Evolutionary conservation across 2,888 invertebrate genomes (phyloP).

Genomic region (Polyploca ridens): DNA sequence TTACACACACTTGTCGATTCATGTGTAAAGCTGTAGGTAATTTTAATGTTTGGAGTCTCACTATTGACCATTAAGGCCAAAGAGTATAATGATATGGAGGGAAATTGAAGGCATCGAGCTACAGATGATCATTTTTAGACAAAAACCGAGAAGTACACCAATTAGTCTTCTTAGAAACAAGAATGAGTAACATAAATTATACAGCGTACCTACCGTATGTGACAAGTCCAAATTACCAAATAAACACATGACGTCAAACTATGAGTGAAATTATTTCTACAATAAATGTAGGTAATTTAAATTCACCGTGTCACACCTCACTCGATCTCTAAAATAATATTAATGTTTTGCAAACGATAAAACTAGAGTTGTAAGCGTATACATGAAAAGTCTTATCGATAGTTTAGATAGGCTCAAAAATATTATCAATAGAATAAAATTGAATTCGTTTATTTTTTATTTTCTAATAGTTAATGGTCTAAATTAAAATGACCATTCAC

Average conservation of each 20-base stretch:
- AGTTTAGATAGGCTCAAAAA: neutral
- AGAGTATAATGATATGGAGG: too few species aligned
- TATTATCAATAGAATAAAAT: too few species aligned
- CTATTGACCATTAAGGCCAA: too few species aligned
- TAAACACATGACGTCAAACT: neutral
- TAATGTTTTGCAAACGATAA: neutral
- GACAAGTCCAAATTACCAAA: neutral
- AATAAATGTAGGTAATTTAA: slow-evolving; percentile 1
- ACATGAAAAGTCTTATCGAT: neutral
- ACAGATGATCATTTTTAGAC: too few species aligned
- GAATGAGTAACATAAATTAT: neutral
- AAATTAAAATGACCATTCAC: too few species aligned
- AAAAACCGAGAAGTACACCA: too few species aligned
- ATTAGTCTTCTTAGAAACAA: neutral
- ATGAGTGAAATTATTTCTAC: neutral
- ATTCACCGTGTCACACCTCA: slow-evolving; percentile 5
- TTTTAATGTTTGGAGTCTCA: too few species aligned
- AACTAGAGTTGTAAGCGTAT: neutral
- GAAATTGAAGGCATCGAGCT: too few species aligned
- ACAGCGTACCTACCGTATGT: neutral
- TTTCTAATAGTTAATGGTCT: too few species aligned
- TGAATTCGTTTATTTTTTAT: too few species aligned
- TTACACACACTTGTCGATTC: too few species aligned
- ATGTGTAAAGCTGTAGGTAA: too few species aligned
- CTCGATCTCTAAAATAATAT: slow-evolving; percentile 10